Conservation (phyloP, 2,797 vertebrate genomes). For the Sebastes aleutianus region DNA sequence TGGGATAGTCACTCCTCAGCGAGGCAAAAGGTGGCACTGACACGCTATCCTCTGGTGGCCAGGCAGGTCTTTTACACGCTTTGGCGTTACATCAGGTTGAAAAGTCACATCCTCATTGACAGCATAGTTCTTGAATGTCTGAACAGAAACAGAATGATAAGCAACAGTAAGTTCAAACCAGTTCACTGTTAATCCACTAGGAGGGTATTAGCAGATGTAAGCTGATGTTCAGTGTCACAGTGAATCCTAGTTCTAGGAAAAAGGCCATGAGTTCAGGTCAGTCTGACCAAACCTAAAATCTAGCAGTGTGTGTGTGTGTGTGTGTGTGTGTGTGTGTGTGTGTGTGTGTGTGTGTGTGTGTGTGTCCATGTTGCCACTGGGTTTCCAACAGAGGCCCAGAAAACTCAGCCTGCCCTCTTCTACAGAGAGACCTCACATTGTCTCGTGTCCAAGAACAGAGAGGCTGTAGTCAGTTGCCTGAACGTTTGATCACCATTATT, state of each 20-base stretch:
- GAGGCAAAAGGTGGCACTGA: too few relatives aligned
- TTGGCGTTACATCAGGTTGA: too few relatives aligned
- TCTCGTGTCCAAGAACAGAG: not conserved
- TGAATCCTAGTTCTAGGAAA: slow-evolving; percentile 3
- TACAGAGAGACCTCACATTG: not conserved
- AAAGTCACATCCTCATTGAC: not conserved
- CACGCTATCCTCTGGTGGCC: too few relatives aligned
- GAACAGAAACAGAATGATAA: slow-evolving; percentile 7
- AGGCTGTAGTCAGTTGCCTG: not conserved
- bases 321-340: not conserved
- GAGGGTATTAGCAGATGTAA: slow-evolving; percentile 12
- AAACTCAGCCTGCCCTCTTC: not conserved
- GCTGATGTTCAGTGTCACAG: not conserved
- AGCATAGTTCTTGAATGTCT: slow-evolving; percentile 1
- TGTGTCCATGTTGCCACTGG: not conserved
- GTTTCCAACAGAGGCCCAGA: slow-evolving; percentile 9
- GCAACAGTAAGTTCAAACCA: not conserved
- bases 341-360: not conserved
- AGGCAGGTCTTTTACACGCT: too few relatives aligned
- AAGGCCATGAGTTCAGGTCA: slow-evolving; percentile 23
- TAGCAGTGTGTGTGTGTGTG: not conserved
- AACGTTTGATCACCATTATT: not conserved
- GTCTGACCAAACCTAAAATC: slow-evolving; percentile 9
- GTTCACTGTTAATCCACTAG: slow-evolving; percentile 2
- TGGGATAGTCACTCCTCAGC: too few relatives aligned